Evolutionary conservation across 2,113 vertebrate genomes (phyloP), one percentile per base, ranked within the genome.

Genomic region (Scatophagus argus): DNA sequence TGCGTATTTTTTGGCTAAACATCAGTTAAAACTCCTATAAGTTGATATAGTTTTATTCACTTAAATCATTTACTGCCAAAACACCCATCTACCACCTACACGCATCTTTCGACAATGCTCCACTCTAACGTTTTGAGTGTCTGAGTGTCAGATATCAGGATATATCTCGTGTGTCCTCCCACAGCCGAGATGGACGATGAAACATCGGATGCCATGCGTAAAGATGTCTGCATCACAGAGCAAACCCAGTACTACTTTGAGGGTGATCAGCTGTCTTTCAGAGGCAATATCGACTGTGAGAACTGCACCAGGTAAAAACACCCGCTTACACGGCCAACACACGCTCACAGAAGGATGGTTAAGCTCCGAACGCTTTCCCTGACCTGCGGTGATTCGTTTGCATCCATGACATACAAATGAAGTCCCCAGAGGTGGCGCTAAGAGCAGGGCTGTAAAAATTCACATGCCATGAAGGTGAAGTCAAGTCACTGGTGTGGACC

Each of bases 241-340:
- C 97, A 99, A 89, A 98, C 96, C 1, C 97, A 99, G 52, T 99
- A 96, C 93, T 99, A 95, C 95, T 99, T 98, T 62, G 94, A 95
- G 65, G 96, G 92, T 19, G 88, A 93, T 0, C 92, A 94, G 36
- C 91, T 88, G 84, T 94, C 96, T n/a, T 97, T 98, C 87, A 79
- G 82, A 79, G 96, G 96, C 13, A 91, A 93, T 8, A 81, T 98
- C 63, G 97, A 97, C 89, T 98, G 96, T 79, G 93, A 91, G 62
- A 98, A 97, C 94, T 98, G 97, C 87, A 96, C 96, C 92, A 98
- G 98, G 98, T 99, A 95, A 92, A 60, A 54, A 12, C 0, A n/a
- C 31, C 3, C 38, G 54, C 25, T 46, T n/a, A n/a, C 23, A 58
- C n/a, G 8, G 12, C 23, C 6, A 21, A 39, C 6, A 39, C 23